These are phyloP conservation scores for Oligia latruncula DNA, from an alignment of 2,888 invertebrate genomes.

Conservation along the genomic window DNA sequence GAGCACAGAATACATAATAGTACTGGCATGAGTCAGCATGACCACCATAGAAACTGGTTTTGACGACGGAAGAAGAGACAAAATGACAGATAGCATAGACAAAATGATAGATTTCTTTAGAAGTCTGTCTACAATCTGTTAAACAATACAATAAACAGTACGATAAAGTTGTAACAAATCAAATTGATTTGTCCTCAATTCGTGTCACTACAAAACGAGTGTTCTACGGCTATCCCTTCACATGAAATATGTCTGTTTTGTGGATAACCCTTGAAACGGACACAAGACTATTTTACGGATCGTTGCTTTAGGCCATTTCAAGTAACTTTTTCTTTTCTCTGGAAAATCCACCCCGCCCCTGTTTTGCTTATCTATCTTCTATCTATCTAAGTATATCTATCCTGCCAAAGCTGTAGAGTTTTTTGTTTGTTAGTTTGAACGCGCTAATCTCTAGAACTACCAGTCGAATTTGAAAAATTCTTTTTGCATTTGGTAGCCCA, in stretches of 20 bases:
- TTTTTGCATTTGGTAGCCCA: background rate
- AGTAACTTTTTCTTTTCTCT: slow-evolving; percentile 69
- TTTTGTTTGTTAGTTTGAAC: background rate
- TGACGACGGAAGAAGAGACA: too few relatives aligned
- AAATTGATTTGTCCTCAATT: slow-evolving; percentile 49
- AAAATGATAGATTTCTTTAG: too few relatives aligned
- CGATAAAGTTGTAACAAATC: slow-evolving; percentile 35
- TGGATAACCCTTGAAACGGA: slow-evolving; percentile 71
- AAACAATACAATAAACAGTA: background rate
- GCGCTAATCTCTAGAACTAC: background rate
- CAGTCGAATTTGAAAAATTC: background rate
- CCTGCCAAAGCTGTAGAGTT: too few relatives aligned
- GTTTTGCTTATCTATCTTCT: slow-evolving; percentile 34
- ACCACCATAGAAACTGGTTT: too few relatives aligned
- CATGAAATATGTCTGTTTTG: slow-evolving; percentile 69
- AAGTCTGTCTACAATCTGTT: too few relatives aligned
- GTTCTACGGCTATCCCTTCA: slow-evolving; percentile 55
- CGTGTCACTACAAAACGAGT: slow-evolving; percentile 41
- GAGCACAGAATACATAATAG: too few relatives aligned
- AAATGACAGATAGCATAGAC: too few relatives aligned
- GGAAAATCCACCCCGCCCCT: slow-evolving; percentile 44
- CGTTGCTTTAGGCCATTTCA: slow-evolving; percentile 72
- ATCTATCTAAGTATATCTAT: background rate
- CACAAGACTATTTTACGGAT: slow-evolving; percentile 77
- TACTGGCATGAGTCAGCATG: too few relatives aligned